These are phyloP conservation scores for Apamea monoglypha DNA, from an alignment of 2,888 invertebrate species.

Conservation along the genomic window DNA sequence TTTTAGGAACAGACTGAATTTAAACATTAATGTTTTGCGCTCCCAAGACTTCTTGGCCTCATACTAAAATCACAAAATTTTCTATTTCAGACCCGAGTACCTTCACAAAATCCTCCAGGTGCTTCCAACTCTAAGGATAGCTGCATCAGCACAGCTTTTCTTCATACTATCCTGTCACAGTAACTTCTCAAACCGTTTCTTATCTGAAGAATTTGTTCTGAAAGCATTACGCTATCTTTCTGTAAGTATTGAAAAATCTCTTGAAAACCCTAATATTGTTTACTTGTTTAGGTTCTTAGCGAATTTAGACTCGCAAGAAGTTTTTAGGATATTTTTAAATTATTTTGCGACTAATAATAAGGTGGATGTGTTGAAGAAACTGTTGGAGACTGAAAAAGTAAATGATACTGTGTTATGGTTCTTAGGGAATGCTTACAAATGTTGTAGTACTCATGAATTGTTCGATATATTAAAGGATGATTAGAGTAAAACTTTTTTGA, in stretches of 20 bases:
- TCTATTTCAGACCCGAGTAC: constrained; percentile 76
- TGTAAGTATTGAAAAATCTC: constrained; percentile 65
- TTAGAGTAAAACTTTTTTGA: constrained; percentile 16
- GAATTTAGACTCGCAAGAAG: constrained; percentile 70
- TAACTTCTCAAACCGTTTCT: constrained; percentile 66
- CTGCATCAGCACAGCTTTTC: constrained; percentile 71
- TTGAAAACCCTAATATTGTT: constrained; percentile 66
- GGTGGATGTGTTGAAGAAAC: constrained; percentile 59
- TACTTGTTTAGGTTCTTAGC: constrained; percentile 78
- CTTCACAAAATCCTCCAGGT: constrained; percentile 70
- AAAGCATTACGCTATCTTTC: constrained; percentile 68
- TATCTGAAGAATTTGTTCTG: constrained; percentile 66
- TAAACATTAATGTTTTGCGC: background rate
- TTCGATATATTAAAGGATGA: constrained; percentile 62
- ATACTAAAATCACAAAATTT: background rate
- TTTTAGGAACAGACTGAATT: too few relatives aligned
- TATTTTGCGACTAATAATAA: constrained; percentile 69
- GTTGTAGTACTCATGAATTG: constrained; percentile 68
- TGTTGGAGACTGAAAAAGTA: constrained; percentile 66
- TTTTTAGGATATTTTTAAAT: constrained; percentile 68
- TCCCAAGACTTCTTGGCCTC: background rate
- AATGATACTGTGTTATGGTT: constrained; percentile 78
- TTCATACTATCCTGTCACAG: constrained; percentile 81
- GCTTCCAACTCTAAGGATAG: constrained; percentile 62
- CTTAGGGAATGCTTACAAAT: constrained; percentile 80